Evolutionary conservation across 1,140 invertebrate genomes (phyloP).

Genomic region (Chironomus tepperi): DNA sequence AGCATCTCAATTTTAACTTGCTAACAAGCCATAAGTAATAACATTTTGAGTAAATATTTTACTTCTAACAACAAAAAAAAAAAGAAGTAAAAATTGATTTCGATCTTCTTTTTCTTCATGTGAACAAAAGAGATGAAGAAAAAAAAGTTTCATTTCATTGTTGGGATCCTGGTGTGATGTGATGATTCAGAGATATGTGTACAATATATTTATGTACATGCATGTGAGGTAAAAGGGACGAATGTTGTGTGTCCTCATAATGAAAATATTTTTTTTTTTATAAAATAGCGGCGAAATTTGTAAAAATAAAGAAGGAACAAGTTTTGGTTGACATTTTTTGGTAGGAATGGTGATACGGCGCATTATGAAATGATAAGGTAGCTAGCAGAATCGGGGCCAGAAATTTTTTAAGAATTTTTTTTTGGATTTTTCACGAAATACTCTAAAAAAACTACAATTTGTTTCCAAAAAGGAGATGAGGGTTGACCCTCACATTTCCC

Average conservation of each 20-base stretch:
- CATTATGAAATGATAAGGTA: too few species aligned
- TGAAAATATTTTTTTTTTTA: background rate
- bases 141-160: background rate
- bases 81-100: background rate
- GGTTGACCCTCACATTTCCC: too few species aligned
- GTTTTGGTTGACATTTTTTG: too few species aligned
- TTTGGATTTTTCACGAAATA: too few species aligned
- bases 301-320: constrained; percentile 10
- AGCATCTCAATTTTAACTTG: constrained; percentile 8
- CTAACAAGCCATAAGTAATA: constrained; percentile 22
- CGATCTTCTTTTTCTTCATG: constrained; percentile 5
- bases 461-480: too few species aligned
- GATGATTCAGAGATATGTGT: constrained; percentile 7
- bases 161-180: constrained; percentile 20
- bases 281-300: constrained; percentile 23
- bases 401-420: too few species aligned
- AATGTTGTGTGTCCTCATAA: constrained; percentile 19
- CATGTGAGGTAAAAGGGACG: background rate
- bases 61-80: background rate
- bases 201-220: too few species aligned
- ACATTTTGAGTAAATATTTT: constrained; percentile 22
- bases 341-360: too few species aligned
- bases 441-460: too few species aligned
- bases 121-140: constrained; percentile 19
- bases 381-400: too few species aligned